Percentiles rank a stretch among this genome's conserved stretches.
Evolutionary conservation across 2,797 vertebrate genomes (phyloP).

Genomic region (Crocidura indochinensis): DNA sequence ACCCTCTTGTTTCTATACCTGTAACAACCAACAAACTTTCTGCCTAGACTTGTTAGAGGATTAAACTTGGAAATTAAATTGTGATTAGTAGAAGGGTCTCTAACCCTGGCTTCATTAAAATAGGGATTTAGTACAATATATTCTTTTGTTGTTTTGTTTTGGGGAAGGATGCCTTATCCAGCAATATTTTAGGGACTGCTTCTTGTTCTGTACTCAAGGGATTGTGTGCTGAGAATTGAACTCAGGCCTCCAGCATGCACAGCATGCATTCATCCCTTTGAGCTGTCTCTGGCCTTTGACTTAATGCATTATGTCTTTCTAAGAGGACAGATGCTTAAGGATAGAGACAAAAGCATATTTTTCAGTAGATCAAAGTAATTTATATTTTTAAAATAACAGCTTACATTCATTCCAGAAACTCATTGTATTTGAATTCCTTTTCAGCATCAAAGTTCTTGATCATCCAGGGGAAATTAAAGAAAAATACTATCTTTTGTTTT

Average conservation of each 20-base stretch:
- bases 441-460: conserved; percentile 19
- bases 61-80: conserved; percentile 6
- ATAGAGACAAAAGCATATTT: neutral
- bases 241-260: no score
- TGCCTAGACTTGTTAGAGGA: neutral
- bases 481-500: conserved; percentile 56
- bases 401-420: conserved; percentile 46
- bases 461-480: neutral
- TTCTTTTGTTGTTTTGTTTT: neutral
- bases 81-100: neutral
- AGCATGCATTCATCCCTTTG: no score
- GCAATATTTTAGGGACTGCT: no score
- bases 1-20: neutral
- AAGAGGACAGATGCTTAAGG: neutral
- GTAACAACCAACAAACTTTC: neutral
- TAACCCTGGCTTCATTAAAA: neutral
- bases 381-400: conserved; percentile 15
- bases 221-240: no score
- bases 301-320: neutral
- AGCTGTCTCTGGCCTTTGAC: no score
- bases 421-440: conserved; percentile 41
- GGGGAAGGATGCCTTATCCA: neutral
- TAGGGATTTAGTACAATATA: conserved; percentile 2
- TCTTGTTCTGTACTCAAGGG: no score
- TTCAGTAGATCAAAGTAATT: neutral